Conservation (phyloP, 2,888 invertebrate genomes). For the Yponomeuta cagnagella region DNA sequence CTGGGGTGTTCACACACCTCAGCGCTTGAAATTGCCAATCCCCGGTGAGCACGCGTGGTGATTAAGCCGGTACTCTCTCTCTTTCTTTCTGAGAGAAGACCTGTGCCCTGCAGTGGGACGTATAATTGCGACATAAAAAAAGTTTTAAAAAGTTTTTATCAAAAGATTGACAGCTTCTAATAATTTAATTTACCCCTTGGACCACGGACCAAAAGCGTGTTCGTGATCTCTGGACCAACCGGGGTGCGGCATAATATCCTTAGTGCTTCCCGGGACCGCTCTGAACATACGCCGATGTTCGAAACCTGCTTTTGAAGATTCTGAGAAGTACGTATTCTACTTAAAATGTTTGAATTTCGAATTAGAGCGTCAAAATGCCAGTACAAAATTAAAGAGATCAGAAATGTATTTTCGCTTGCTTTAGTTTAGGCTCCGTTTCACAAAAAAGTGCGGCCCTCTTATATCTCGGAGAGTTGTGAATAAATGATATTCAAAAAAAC, state of each 20-base stretch:
- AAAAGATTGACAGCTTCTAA: background rate
- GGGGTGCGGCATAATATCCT: slow-evolving; percentile 39
- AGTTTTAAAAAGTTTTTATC: too few relatives aligned
- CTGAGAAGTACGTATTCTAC: background rate
- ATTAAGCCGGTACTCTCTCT: too few relatives aligned
- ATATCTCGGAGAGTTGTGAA: too few relatives aligned
- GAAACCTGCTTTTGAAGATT: background rate
- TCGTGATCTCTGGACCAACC: slow-evolving; percentile 56
- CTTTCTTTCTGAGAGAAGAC: too few relatives aligned
- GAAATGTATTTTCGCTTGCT: background rate
- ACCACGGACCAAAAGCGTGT: slow-evolving; percentile 37
- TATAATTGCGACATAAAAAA: too few relatives aligned
- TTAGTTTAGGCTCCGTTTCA: too few relatives aligned
- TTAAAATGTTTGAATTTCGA: background rate
- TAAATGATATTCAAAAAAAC: too few relatives aligned
- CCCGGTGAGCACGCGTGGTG: too few relatives aligned
- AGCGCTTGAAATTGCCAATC: too few relatives aligned
- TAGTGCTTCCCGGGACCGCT: slow-evolving; percentile 16
- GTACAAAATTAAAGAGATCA: background rate
- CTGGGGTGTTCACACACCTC: too few relatives aligned
- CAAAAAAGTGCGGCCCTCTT: too few relatives aligned
- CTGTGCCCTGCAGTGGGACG: too few relatives aligned
- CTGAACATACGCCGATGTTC: slow-evolving; percentile 3
- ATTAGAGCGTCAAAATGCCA: background rate
- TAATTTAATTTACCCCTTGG: slow-evolving; percentile 22